A percentile compares a stretch with the other conserved stretches of the same genome.
These are phyloP conservation scores for Heptranchias perlo DNA, from an alignment of 2,113 vertebrate species.

Conservation along the genomic window DNA sequence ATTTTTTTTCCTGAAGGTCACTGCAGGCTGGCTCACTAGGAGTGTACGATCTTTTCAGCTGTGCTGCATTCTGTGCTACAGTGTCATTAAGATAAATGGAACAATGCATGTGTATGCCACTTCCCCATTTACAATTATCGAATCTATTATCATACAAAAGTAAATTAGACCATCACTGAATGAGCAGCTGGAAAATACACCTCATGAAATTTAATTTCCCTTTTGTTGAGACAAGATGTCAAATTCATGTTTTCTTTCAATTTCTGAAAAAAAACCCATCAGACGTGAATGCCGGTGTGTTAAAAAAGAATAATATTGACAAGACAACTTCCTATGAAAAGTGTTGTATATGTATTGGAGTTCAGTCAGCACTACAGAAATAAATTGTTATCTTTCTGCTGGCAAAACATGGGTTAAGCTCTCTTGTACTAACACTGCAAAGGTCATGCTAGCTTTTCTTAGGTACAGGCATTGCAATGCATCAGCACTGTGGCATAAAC, in stretches of 20 bases:
- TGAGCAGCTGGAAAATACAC: slow-evolving; percentile 40
- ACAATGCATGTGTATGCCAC: slow-evolving; percentile 44
- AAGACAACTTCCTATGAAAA: neutral
- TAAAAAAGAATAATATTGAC: neutral
- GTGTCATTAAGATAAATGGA: slow-evolving; percentile 59
- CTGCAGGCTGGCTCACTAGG: slow-evolving; percentile 53
- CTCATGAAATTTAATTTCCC: slow-evolving; percentile 17
- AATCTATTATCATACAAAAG: slow-evolving; percentile 52
- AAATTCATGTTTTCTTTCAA: neutral
- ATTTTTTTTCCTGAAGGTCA: slow-evolving; percentile 73
- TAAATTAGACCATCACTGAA: slow-evolving; percentile 50
- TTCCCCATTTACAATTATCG: slow-evolving; percentile 51
- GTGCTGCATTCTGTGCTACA: slow-evolving; percentile 50
- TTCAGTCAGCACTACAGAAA: neutral
- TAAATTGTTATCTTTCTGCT: neutral
- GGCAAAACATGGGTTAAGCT: slow-evolving; percentile 31
- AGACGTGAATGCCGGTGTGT: neutral
- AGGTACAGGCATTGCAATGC: slow-evolving; percentile 25
- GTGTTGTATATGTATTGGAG: neutral
- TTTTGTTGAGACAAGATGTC: neutral
- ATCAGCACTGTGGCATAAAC: neutral
- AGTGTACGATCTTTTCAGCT: slow-evolving; percentile 57
- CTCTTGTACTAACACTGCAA: slow-evolving; percentile 32
- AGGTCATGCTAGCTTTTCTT: slow-evolving; percentile 36
- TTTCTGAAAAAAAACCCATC: neutral